A percentile compares a stretch with the other conserved stretches of the same genome.
Evolutionary conservation across 2,797 vertebrate genomes (phyloP).

Genomic region (Glyptemys insculpta): DNA sequence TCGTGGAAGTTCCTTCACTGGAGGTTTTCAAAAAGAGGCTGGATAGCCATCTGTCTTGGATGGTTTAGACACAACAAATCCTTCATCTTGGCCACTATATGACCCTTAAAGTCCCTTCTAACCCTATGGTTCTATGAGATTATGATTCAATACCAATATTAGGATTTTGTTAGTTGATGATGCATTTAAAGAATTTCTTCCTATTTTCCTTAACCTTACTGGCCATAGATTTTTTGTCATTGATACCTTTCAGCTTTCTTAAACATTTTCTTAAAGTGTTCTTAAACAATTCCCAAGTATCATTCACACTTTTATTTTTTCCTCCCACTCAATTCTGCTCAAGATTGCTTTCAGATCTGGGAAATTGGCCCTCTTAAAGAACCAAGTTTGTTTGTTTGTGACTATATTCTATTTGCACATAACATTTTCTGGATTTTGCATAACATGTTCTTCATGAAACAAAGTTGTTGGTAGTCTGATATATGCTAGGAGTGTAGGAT

Average conservation of each 20-base stretch:
- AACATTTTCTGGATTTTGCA: neutral
- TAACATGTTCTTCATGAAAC: neutral
- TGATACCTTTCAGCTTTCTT: neutral
- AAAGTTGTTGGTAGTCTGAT: slow-evolving; percentile 21
- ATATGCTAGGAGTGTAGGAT: neutral
- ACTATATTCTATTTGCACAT: neutral
- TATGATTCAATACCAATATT: neutral
- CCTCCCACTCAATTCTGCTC: slow-evolving; percentile 1
- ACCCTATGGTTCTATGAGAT: too few species aligned
- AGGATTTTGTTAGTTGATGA: neutral
- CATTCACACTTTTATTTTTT: slow-evolving; percentile 39
- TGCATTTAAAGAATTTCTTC: neutral
- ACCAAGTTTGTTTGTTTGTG: slow-evolving; percentile 9
- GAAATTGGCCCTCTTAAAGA: neutral
- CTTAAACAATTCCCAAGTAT: slow-evolving; percentile 49
- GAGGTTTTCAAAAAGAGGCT: neutral
- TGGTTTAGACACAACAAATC: neutral
- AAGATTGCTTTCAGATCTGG: neutral
- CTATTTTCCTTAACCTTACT: neutral
- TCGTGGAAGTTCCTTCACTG: neutral
- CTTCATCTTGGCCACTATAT: neutral
- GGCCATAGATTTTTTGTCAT: neutral
- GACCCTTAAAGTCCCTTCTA: neutral
- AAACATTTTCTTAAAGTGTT: neutral
- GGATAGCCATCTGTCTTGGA: neutral